Conservation (phyloP, 2,797 vertebrate genomes). For the Cossypha caffra region DNA sequence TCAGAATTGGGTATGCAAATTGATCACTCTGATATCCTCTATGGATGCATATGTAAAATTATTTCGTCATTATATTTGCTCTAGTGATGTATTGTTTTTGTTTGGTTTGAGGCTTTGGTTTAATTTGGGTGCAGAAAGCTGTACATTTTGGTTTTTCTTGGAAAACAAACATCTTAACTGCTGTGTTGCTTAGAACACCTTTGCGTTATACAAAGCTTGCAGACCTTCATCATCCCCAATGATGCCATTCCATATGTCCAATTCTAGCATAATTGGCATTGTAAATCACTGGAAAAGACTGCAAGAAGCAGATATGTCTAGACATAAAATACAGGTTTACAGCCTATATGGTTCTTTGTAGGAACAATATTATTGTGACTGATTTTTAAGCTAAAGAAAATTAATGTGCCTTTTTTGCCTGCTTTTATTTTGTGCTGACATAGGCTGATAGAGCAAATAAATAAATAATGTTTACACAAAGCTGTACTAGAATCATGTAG, state of each 20-base stretch:
- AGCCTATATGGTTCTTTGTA: background rate
- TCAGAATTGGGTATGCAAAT: background rate
- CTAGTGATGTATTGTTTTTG: background rate
- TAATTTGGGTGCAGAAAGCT: background rate
- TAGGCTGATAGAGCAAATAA: constrained; percentile 24
- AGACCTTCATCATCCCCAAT: background rate
- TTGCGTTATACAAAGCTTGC: background rate
- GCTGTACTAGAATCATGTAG: background rate
- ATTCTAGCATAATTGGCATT: background rate
- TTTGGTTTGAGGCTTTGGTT: constrained; percentile 3
- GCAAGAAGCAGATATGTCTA: background rate
- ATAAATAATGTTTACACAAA: constrained; percentile 26
- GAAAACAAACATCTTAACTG: background rate
- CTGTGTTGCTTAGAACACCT: background rate
- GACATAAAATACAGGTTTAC: background rate
- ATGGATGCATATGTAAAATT: background rate
- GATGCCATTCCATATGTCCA: background rate
- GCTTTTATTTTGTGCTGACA: background rate
- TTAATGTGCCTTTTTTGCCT: background rate
- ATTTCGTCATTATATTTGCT: background rate
- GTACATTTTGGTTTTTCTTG: background rate
- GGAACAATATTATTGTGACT: background rate
- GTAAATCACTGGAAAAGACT: background rate
- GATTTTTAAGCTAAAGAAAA: constrained; percentile 14
- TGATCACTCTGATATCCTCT: constrained; percentile 4